These are phyloP conservation scores for Sipha flava DNA, from an alignment of 1,140 invertebrate species.

Conservation along the genomic window DNA sequence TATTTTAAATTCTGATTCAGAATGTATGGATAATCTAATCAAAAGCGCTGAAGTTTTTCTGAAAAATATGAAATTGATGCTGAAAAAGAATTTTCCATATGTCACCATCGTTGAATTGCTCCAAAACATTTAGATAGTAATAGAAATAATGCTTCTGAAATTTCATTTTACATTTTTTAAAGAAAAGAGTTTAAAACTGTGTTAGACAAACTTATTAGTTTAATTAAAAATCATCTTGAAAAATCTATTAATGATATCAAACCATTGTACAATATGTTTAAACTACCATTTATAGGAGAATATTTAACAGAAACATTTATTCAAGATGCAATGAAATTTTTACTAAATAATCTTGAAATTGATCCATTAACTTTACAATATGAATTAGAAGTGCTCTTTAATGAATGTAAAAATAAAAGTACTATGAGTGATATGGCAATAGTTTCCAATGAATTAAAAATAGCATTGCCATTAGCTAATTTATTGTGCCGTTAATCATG, in stretches of 20 bases:
- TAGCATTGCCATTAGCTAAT: neutral
- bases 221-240: neutral
- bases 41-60: neutral
- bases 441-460: slow-evolving; percentile 10
- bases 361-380: neutral
- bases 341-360: neutral
- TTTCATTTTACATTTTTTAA: neutral
- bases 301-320: neutral
- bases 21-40: neutral
- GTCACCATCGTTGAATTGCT: neutral
- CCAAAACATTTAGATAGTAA: neutral
- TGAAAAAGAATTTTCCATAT: neutral
- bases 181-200: neutral
- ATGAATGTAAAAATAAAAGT: neutral
- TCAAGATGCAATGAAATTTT: neutral
- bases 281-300: neutral
- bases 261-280: neutral
- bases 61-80: neutral
- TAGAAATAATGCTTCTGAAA: neutral
- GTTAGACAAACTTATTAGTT: neutral
- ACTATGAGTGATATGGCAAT: neutral
- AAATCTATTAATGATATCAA: neutral
- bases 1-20: neutral
- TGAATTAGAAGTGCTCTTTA: neutral
- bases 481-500: neutral